Conservation (phyloP, 2,888 invertebrate species). For the Lobophora halterata region DNA sequence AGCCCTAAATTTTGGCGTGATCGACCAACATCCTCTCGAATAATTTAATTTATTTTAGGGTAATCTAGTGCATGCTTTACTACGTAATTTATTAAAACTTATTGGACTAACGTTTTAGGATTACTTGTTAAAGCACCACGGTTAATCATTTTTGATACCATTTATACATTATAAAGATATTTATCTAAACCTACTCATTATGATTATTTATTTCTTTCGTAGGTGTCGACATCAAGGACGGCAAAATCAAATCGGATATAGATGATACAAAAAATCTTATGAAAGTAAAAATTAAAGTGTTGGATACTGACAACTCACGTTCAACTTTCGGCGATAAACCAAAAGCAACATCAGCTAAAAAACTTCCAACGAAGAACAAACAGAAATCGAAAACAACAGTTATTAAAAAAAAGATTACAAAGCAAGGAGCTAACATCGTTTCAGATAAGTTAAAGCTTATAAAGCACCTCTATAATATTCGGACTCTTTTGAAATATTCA, state of each 20-base stretch:
- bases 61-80: too few relatives aligned
- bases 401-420: too few relatives aligned
- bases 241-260: slow-evolving; percentile 8
- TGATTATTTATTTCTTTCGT: slow-evolving; percentile 12
- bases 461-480: slow-evolving; percentile 36
- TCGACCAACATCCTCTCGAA: too few relatives aligned
- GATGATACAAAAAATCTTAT: not conserved
- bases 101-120: too few relatives aligned
- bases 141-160: not conserved
- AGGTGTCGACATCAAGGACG: slow-evolving; percentile 12
- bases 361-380: slow-evolving; percentile 22
- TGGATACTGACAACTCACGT: slow-evolving; percentile 1
- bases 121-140: too few relatives aligned
- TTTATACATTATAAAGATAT: not conserved
- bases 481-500: slow-evolving; percentile 32
- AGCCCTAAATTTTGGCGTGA: too few relatives aligned
- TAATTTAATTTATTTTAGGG: too few relatives aligned
- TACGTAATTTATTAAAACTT: too few relatives aligned
- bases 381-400: too few relatives aligned
- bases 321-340: not conserved
- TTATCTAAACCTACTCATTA: too few relatives aligned
- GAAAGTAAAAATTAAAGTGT: not conserved
- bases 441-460: slow-evolving; percentile 6
- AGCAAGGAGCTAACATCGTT: too few relatives aligned
- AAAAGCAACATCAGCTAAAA: not conserved